A percentile compares a stretch with the other conserved stretches of the same genome.
These are phyloP conservation scores for Eurosta solidaginis DNA, from an alignment of 1,140 invertebrate species.

Conservation along the genomic window DNA sequence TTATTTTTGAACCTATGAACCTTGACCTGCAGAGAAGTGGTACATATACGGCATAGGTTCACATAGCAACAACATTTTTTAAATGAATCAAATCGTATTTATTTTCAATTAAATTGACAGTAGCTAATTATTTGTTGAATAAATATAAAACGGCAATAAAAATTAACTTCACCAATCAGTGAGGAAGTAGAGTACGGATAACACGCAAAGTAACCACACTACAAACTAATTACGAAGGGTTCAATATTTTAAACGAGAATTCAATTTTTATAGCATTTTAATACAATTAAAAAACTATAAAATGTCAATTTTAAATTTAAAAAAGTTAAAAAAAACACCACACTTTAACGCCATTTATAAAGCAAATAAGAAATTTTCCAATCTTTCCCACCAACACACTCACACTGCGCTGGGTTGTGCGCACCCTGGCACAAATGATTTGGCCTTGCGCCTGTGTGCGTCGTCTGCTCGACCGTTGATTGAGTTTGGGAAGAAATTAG, in stretches of 20 bases:
- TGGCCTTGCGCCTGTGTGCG: slow-evolving; percentile 12
- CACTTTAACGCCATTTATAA: background rate
- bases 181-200: background rate
- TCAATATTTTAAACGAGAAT: background rate
- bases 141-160: background rate
- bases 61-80: background rate
- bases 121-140: slow-evolving; percentile 9
- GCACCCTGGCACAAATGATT: slow-evolving; percentile 18
- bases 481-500: slow-evolving; percentile 18
- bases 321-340: background rate
- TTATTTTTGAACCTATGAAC: background rate
- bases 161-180: background rate
- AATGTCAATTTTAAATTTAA: slow-evolving; percentile 18
- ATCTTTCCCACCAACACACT: background rate
- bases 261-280: slow-evolving; percentile 32
- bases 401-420: no score
- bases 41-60: background rate
- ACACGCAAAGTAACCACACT: background rate
- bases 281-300: slow-evolving; percentile 29
- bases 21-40: slow-evolving; percentile 5
- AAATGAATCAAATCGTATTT: background rate
- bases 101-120: background rate
- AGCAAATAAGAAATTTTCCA: background rate
- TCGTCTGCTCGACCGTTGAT: no score
- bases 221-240: background rate